These are phyloP conservation scores for Mesocricetus auratus DNA, from an alignment of 2,113 vertebrate species.

Conservation along the genomic window DNA sequence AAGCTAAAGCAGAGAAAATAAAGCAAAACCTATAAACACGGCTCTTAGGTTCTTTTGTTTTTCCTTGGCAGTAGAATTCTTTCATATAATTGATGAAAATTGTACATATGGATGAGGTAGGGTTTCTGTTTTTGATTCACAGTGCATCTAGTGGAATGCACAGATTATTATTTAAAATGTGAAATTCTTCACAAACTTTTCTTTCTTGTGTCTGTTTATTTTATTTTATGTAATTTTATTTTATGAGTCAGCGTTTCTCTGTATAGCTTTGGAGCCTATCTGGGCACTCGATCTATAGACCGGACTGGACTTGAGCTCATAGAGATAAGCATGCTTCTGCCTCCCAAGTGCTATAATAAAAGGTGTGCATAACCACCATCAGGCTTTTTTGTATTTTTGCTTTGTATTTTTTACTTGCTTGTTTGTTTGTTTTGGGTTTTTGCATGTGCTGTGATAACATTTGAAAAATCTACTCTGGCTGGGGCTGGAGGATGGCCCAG, in stretches of 20 bases:
- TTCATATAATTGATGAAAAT: background rate
- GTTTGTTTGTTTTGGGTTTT: background rate
- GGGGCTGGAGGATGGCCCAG: background rate
- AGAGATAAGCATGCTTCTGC: no score
- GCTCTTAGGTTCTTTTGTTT: background rate
- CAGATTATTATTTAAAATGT: background rate
- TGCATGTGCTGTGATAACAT: background rate
- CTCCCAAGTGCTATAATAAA: no score
- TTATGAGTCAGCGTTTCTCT: background rate
- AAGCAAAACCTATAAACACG: background rate
- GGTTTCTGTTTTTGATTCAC: background rate
- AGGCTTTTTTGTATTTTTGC: background rate
- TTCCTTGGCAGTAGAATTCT: background rate
- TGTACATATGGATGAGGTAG: accelerated
- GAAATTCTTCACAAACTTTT: background rate
- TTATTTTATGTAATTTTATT: background rate
- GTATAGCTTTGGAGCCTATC: no score
- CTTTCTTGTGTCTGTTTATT: background rate
- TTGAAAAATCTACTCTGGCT: background rate
- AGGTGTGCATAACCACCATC: no score
- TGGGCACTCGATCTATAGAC: no score
- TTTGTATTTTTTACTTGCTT: background rate
- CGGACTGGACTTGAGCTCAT: no score
- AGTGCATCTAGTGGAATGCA: background rate
- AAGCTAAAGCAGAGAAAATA: background rate